phyloP scores from a whole-genome alignment of 2,113 vertebrate genomes.

The Varanus salvator region DNA sequence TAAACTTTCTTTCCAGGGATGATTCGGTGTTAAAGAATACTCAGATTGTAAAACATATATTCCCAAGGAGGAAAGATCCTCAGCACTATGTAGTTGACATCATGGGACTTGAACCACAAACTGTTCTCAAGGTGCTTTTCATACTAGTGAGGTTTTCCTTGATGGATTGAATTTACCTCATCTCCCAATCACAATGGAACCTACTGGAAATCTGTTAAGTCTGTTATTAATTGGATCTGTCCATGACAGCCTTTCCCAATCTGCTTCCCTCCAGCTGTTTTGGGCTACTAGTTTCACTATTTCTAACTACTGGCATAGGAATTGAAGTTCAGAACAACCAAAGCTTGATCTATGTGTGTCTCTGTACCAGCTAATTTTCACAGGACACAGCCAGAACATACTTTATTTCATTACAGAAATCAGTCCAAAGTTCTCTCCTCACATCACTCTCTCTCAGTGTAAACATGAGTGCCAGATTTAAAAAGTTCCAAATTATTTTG shows the following conservation, averaged over 20 bases:
- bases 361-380: background rate
- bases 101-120: background rate
- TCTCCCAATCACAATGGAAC: background rate
- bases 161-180: background rate
- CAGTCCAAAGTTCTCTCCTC: background rate
- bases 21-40: background rate
- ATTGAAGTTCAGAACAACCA: no score
- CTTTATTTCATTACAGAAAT: background rate
- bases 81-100: background rate
- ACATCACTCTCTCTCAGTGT: background rate
- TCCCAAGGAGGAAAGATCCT: background rate
- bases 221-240: background rate
- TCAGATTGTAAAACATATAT: slow-evolving; percentile 7
- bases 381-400: background rate
- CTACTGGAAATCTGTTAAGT: background rate
- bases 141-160: background rate
- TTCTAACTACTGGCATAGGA: no score
- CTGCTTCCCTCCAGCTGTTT: no score
- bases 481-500: background rate
- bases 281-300: no score
- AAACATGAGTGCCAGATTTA: background rate
- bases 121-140: background rate
- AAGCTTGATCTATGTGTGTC: background rate
- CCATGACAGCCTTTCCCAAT: background rate
- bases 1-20: slow-evolving; percentile 21